Base-by-base conservation (phyloP, 2,888 invertebrate species). In the Agonopterix heracliana region DNA sequence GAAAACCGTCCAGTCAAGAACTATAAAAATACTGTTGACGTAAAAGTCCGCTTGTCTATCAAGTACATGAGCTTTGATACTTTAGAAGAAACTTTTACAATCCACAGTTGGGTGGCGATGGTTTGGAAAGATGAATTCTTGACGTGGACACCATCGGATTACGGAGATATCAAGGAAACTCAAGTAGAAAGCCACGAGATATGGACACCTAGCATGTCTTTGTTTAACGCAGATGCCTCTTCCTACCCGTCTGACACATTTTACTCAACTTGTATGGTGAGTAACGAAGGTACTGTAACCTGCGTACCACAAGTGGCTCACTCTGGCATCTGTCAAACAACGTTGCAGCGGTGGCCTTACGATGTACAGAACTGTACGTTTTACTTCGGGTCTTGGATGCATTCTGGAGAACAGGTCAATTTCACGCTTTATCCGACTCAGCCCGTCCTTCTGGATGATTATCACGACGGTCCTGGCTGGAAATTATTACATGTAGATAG, bases 121-220 rank as follows among this genome's bases (percentile, higher is more conserved):
- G 78, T 82, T 57, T 90, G 90, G 82, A 74, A 74, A 45, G 95
- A 96, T 66, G 91, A 92, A 57, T 92, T 92, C 71, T 81, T 96
- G 12, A 85, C 74, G 11, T 96, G 96, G 96, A 89, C 90, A 45
- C 92, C 93, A 0, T 75, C 79, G 2, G 90, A 93, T 5, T 94
- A 92, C 67, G 92, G 91, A 10, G 90, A 89, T 47, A 88, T 95
- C 14, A 78, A 85, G 4, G 89, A 89, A 51, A 79, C 93, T 12
- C 90, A 93, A 60, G 75, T 95, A n/a, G 91, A 91, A 11, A 92
- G 92, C 59, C 86, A 90, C 48, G 89, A 92, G 52, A 89, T 96
- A 47, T 96, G 96, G 96, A 85, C 91, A 9, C 96, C 96, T 0
- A 92, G 93, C 61, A 83, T 96, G 64, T 91, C 94, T 0, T 74